Evolutionary conservation across 1,140 invertebrate species (phyloP), one percentile per base, ranked within the genome.

Genomic region (Sitobion miscanthi): DNA sequence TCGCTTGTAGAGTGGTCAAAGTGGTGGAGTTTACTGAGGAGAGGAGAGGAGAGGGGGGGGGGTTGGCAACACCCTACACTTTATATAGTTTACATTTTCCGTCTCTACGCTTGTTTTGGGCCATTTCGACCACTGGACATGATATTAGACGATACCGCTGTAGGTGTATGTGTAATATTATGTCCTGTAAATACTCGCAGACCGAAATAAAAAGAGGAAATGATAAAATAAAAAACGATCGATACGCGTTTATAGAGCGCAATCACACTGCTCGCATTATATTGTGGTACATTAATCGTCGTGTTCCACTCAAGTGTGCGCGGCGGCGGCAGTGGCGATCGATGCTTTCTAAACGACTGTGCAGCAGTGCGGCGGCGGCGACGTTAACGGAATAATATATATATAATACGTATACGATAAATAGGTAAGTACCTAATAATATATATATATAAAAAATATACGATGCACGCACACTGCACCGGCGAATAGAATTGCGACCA

Each of bases 311-410:
- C 88, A 38, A 57, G 1, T 38, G 85, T 2, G 20, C 49, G 87
- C 49, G 85, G 23, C 85, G 42, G 21, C 87, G n/a, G 30, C 88
- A n/a, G 62, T 86, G 38, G 42, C 87, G 87, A 89, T 89, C 52
- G 88, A 89, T 89, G 52, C 88, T 89, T 57, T 89, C 88, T 89
- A 89, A 89, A 89, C 52, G 88, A 57, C 88, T 42, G 47, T 88
- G 52, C 21, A n/a, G 52, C 21, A n/a, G 30, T 23, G 52, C 23
- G 49, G n/a, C 87, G 21, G n/a, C 52, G 35, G n/a, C 52, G 52
- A 89, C 88, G 88, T 57, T 42, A 89, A 89, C 88, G 49, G 88
- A 89, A 89, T 89, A 89, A 89, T 88, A 57, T 23, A 87, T 23
- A 35, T 52, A 88, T 54, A 14, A 89, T 17, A 54, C n/a, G 14